Conservation (phyloP, 2,888 invertebrate genomes). For the Netelia melanura region DNA sequence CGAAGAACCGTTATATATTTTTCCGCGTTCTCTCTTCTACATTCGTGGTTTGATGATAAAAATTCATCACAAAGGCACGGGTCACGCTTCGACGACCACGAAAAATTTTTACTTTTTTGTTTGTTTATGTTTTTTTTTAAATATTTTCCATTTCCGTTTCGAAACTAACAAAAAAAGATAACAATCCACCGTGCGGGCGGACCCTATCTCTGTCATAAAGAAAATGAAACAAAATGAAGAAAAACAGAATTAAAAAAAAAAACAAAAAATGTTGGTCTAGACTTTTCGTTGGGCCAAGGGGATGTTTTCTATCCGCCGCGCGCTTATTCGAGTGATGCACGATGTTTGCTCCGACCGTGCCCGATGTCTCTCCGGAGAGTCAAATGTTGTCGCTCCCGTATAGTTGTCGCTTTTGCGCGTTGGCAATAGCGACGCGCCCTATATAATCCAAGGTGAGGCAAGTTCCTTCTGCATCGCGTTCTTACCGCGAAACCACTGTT, state of each 20-base stretch:
- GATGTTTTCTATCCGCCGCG: constrained; percentile 27
- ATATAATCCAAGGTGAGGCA: not conserved
- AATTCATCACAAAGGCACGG: not conserved
- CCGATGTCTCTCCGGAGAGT: constrained; percentile 59
- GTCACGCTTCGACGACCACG: not conserved
- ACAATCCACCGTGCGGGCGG: not conserved
- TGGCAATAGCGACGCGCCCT: constrained; percentile 3
- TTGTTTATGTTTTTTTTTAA: not conserved
- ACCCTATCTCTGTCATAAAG: not conserved
- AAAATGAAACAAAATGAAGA: not conserved
- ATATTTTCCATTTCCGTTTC: not conserved
- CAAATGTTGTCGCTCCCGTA: constrained; percentile 17
- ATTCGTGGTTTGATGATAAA: constrained; percentile 3
- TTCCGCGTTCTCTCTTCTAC: not conserved
- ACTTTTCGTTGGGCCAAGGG: constrained; percentile 14
- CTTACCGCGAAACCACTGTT: constrained; percentile 41
- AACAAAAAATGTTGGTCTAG: constrained; percentile 26
- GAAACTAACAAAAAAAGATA: not conserved
- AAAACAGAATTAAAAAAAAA: constrained; percentile 16
- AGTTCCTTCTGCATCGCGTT: constrained; percentile 50
- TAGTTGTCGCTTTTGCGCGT: not conserved
- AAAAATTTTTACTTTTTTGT: not conserved
- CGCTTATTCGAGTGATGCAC: constrained; percentile 61
- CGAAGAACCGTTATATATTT: not conserved
- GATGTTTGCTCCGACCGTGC: constrained; percentile 51